Conservation (phyloP, 2,113 vertebrate genomes). For the Chinchilla lanigera region DNA sequence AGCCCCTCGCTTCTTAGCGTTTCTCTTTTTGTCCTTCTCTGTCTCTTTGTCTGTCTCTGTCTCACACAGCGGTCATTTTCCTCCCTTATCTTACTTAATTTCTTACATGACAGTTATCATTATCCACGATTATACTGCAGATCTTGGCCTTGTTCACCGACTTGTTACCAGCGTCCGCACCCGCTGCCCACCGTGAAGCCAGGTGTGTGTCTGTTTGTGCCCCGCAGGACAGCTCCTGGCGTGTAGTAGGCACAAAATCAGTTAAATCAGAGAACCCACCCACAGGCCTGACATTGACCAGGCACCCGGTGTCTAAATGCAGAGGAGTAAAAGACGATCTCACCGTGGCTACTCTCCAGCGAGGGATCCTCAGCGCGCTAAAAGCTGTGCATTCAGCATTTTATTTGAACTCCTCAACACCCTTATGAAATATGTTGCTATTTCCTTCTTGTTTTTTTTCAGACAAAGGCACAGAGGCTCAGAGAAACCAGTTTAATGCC, state of each 20-base stretch:
- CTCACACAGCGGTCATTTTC: neutral
- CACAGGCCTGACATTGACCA: neutral
- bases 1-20: too few relatives aligned
- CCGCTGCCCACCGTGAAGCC: neutral
- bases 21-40: too few relatives aligned
- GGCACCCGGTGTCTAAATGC: neutral
- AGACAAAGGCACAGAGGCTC: neutral
- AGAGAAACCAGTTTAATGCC: neutral
- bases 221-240: neutral
- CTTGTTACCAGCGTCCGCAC: neutral
- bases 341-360: neutral
- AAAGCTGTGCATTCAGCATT: neutral
- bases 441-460: neutral
- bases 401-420: slow-evolving; percentile 18
- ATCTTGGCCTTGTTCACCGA: neutral
- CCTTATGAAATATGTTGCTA: neutral
- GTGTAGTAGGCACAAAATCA: neutral
- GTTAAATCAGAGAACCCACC: neutral
- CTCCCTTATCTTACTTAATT: neutral
- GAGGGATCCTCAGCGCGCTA: neutral
- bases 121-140: neutral
- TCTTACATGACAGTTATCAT: neutral
- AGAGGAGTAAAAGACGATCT: neutral
- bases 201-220: neutral
- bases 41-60: neutral